Evolutionary conservation across 2,797 vertebrate genomes (phyloP).

Genomic region (Loriculus beryllinus): DNA sequence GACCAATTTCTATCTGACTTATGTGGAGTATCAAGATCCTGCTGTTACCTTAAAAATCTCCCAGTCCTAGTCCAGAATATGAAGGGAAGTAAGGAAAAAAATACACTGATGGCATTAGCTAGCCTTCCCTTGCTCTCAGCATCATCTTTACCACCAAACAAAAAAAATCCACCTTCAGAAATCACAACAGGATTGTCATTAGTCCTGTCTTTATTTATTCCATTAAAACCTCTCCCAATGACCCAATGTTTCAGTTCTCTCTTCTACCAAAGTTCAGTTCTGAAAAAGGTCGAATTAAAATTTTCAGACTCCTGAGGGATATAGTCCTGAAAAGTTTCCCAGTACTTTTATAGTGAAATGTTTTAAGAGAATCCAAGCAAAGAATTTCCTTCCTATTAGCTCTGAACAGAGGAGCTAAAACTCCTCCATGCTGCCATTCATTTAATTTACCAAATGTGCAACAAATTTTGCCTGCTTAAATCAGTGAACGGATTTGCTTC

Average conservation of each 20-base stretch:
- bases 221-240: not conserved
- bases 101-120: not conserved
- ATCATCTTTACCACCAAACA: not conserved
- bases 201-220: not conserved
- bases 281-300: not conserved
- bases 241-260: not conserved
- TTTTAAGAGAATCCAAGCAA: not conserved
- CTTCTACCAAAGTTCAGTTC: not conserved
- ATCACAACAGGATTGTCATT: not conserved
- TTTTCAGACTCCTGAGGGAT: not conserved
- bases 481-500: not conserved
- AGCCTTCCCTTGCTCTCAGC: not conserved
- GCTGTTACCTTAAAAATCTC: conserved; percentile 28
- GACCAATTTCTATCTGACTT: conserved; percentile 20
- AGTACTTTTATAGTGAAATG: not conserved
- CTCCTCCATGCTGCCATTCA: not conserved
- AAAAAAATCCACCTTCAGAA: not conserved
- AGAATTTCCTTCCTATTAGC: not conserved
- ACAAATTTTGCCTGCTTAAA: not conserved
- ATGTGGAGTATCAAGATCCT: not conserved
- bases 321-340: not conserved
- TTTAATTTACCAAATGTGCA: not conserved
- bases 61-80: not conserved
- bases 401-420: not conserved
- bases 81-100: conserved; percentile 1